phyloP scores from a whole-genome alignment of 2,888 invertebrate genomes.

The Eumacrocentrus americanus region DNA sequence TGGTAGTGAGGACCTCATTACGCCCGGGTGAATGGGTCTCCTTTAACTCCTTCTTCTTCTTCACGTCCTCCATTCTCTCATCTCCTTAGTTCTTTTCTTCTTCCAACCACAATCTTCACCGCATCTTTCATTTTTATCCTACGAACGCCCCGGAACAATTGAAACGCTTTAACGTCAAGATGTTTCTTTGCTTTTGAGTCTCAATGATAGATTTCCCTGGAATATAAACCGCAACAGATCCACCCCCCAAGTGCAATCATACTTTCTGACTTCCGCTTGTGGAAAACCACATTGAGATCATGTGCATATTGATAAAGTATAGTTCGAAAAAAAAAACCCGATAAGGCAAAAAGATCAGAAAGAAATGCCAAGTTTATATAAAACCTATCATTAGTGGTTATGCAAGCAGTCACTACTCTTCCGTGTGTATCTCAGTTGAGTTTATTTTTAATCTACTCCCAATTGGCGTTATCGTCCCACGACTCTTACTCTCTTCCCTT shows the following conservation, averaged over 20 bases:
- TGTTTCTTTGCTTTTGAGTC: slow-evolving; percentile 10
- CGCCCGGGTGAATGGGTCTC: slow-evolving; percentile 52
- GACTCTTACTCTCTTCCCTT: slow-evolving; percentile 1
- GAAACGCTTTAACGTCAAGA: slow-evolving; percentile 1
- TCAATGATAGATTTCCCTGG: slow-evolving; percentile 19
- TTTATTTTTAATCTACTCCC: no score
- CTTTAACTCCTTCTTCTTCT: slow-evolving; percentile 21
- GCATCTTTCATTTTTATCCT: not conserved
- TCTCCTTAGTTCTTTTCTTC: slow-evolving; percentile 15
- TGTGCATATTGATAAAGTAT: not conserved
- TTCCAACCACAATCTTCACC: slow-evolving; percentile 18
- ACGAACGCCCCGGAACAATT: not conserved
- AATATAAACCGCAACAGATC: slow-evolving; percentile 27
- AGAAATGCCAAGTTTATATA: no score
- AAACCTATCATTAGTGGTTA: no score
- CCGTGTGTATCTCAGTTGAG: no score
- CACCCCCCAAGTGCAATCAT: slow-evolving; percentile 17
- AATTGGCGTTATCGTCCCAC: no score
- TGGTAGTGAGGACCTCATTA: slow-evolving; percentile 58
- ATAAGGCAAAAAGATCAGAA: no score
- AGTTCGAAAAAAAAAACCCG: no score
- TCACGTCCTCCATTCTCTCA: slow-evolving; percentile 4
- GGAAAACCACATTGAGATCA: slow-evolving; percentile 13
- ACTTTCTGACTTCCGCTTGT: slow-evolving; percentile 24
- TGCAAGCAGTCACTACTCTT: no score